Evolutionary conservation across 2,113 vertebrate species (phyloP).

Genomic region (Climacteris rufus): DNA sequence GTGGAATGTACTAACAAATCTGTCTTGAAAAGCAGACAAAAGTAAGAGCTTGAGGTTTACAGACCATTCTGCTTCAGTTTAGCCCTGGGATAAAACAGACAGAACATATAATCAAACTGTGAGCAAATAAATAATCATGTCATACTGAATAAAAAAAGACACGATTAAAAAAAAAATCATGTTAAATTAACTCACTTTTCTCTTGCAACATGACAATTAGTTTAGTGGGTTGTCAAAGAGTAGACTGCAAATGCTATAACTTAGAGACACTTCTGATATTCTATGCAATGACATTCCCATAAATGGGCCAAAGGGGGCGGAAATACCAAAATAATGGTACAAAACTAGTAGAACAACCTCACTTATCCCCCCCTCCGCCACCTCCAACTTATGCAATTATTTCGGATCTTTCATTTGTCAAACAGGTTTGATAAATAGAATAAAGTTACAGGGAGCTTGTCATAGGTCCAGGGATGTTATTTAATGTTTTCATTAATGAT

Average conservation of each 20-base stretch:
- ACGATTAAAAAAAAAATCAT: not conserved
- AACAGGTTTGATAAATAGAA: not conserved
- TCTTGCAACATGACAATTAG: not conserved
- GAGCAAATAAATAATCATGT: not conserved
- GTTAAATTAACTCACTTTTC: not conserved
- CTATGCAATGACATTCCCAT: not conserved
- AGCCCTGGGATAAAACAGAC: not conserved
- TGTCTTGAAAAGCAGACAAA: not conserved
- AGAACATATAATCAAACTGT: not conserved
- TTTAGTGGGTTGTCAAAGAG: not conserved
- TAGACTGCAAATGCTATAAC: not conserved
- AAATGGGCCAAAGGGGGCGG: not conserved
- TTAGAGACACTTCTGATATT: not conserved
- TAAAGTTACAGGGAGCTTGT: not conserved
- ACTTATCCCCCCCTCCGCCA: accelerated
- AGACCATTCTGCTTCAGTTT: not conserved
- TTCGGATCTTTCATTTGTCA: not conserved
- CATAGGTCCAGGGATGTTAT: not conserved
- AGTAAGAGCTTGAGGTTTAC: not conserved
- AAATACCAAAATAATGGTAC: not conserved
- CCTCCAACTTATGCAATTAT: not conserved
- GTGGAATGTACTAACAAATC: not conserved
- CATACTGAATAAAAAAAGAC: not conserved
- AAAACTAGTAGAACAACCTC: not conserved
- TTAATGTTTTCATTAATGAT: not conserved